Conservation (phyloP, 2,797 vertebrate species). For the Enteromius afrohamiltoni region DNA sequence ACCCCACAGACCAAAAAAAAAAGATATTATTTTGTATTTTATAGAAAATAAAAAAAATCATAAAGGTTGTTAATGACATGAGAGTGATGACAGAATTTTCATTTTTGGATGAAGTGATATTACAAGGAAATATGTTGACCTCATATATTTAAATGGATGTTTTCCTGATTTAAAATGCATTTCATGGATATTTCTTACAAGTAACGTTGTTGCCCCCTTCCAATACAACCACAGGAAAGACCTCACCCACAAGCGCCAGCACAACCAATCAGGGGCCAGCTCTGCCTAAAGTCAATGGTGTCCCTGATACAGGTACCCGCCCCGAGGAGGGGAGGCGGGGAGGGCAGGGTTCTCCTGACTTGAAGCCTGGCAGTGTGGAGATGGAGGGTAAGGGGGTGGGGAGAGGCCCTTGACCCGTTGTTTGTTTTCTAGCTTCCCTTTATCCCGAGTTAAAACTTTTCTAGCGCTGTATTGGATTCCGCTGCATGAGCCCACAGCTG, state of each 20-base stretch:
- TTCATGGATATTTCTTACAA: slow-evolving; percentile 77
- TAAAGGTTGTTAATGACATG: neutral
- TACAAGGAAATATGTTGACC: slow-evolving; percentile 2
- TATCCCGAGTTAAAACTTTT: slow-evolving; percentile 50
- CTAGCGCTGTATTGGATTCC: slow-evolving; percentile 69
- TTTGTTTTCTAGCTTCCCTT: slow-evolving; percentile 57
- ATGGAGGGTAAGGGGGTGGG: slow-evolving; percentile 88
- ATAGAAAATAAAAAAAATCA: neutral
- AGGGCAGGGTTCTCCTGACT: slow-evolving; percentile 83
- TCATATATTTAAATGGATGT: slow-evolving; percentile 28
- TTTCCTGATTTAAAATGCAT: slow-evolving; percentile 47
- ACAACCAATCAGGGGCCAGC: slow-evolving; percentile 78
- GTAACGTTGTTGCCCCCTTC: slow-evolving; percentile 77
- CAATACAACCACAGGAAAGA: slow-evolving; percentile 81
- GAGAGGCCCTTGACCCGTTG: slow-evolving; percentile 53
- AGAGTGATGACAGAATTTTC: neutral
- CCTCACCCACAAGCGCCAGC: slow-evolving; percentile 80
- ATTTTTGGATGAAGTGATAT: neutral
- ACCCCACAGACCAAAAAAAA: neutral
- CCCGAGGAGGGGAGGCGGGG: slow-evolving; percentile 80
- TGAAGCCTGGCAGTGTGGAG: slow-evolving; percentile 87
- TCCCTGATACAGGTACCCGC: slow-evolving; percentile 83
- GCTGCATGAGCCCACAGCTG: slow-evolving; percentile 74
- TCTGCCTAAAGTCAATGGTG: slow-evolving; percentile 82
- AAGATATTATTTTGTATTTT: neutral